These are phyloP conservation scores for Hypothenemus hampei DNA, from an alignment of 1,140 invertebrate genomes.

Conservation along the genomic window DNA sequence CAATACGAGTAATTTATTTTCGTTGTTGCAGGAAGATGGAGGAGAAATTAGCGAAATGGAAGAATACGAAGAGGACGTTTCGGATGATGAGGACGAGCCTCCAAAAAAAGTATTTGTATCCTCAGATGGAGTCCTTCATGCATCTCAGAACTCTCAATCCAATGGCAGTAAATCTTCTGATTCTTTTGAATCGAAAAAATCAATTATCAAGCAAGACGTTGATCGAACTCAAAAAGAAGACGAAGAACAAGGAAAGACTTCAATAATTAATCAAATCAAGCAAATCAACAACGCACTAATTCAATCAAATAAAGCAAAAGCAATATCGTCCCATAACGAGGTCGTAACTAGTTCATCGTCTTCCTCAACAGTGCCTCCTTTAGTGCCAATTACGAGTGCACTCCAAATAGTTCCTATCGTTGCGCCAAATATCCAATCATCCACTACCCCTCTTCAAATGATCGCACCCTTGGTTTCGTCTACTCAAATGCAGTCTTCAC, in stretches of 20 bases:
- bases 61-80: conserved; percentile 11
- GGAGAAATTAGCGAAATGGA: background rate
- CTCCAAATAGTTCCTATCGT: too few species aligned
- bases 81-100: conserved; percentile 17
- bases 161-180: conserved; percentile 2
- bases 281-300: conserved; percentile 21
- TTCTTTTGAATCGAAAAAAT: conserved; percentile 1
- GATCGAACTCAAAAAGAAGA: background rate
- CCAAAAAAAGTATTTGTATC: conserved; percentile 10
- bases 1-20: too few species aligned
- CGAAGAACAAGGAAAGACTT: background rate
- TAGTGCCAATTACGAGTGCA: too few species aligned
- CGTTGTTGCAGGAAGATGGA: conserved; percentile 21
- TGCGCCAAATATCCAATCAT: too few species aligned
- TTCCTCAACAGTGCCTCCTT: too few species aligned
- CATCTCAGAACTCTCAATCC: background rate
- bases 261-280: conserved; percentile 22
- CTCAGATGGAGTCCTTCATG: background rate
- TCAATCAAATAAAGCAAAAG: conserved; percentile 17
- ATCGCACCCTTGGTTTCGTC: too few species aligned
- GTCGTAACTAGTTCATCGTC: too few species aligned
- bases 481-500: too few species aligned
- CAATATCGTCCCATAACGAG: too few species aligned
- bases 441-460: background rate
- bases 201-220: background rate